Base-by-base conservation (phyloP, 2,113 vertebrate species). In the Oryzias melastigma region DNA sequence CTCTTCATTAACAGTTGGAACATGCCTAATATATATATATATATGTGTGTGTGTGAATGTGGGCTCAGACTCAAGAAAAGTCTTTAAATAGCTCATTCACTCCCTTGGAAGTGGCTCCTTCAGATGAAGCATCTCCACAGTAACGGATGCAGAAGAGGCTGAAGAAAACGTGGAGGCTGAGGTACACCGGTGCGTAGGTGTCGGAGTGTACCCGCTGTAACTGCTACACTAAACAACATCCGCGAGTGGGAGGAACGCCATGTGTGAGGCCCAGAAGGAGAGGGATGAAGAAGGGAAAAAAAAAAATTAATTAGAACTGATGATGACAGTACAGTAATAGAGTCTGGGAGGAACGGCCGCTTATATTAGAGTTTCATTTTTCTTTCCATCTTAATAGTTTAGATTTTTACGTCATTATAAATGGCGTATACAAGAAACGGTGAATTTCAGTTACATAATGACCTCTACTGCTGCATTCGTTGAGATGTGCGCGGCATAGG, bases 231-330 rank as follows among this genome's bases (percentile, higher is more conserved):
- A 65, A 86, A 81, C 78, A 73, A 67, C 79, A 76, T 67, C 64
- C 19, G 52, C 45, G 66, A 85, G 88, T 86, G 81, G 88, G 88
- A 75, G 82, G 84, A 63, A 78, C 73, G 52, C 65, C 77, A 77
- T 81, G 81, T 84, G 85, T 68, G 75, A 83, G 65, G 75, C 43
- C 14, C 17, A 71, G 54, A 47, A 62, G 43, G 53, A 68, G 64
- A 42, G 12, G 22, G 48, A 53, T 5, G 46, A 41, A 14, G 17
- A 51, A 19, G n/a, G 7, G 15, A 44, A 52, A 20, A 8, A 20
- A 14, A 49, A 29, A 46, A 20, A 15, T 15, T 27, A 5, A 58
- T n/a, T 56, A 62, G 65, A 71, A 70, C 58, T 75, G 52, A 6
- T 29, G 52, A 68, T 50, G 60, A 71, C 45, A 35, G 44, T 1